These are phyloP conservation scores for Macrobrachium nipponense DNA, from an alignment of 1,140 invertebrate species.

Conservation along the genomic window DNA sequence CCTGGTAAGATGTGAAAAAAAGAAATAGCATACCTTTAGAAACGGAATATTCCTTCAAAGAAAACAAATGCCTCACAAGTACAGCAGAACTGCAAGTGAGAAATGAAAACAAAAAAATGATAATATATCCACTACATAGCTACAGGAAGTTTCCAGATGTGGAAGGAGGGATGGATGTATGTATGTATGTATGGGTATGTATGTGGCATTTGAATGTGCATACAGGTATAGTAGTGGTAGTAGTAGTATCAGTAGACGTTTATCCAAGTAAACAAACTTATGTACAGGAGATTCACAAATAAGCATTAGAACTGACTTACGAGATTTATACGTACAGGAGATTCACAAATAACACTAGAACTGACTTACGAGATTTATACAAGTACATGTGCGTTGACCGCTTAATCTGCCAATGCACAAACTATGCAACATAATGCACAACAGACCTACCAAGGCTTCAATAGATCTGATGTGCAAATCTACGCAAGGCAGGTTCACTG, in stretches of 20 bases:
- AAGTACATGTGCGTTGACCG: no score
- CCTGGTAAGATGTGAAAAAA: slow-evolving; percentile 59
- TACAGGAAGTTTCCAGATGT: slow-evolving; percentile 14
- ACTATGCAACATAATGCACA: neutral
- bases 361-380: neutral
- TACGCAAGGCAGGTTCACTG: no score
- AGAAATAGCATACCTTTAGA: slow-evolving; percentile 33
- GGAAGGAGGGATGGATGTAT: no score
- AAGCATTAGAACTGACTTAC: neutral
- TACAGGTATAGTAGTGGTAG: neutral
- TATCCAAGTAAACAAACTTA: no score
- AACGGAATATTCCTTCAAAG: slow-evolving; percentile 8
- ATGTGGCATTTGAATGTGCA: neutral
- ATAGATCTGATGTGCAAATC: no score
- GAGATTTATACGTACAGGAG: no score
- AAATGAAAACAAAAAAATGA: slow-evolving; percentile 21
- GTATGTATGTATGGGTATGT: no score
- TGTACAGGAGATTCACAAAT: neutral
- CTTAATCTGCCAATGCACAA: neutral
- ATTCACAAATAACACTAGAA: neutral
- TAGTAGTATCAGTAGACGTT: neutral
- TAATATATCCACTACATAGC: slow-evolving; percentile 46
- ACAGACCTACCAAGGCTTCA: no score
- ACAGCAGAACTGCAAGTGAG: neutral
- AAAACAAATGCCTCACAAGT: neutral